Evolutionary conservation across 2,113 vertebrate species (phyloP), one percentile per base, ranked within the genome.

Genomic region (Pachyramphus minor): DNA sequence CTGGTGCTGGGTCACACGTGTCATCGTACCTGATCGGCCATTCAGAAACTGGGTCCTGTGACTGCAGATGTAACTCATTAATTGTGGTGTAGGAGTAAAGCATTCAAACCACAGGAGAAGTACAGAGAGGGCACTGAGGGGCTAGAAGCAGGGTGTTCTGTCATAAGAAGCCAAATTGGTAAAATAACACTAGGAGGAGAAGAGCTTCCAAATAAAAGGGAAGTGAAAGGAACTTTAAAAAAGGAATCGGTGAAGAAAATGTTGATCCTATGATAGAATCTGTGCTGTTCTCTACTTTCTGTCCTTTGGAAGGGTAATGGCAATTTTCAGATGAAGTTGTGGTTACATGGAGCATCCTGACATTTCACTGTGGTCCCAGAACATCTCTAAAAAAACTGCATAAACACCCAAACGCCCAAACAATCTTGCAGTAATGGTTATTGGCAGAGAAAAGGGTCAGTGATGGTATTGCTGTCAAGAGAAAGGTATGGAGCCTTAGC

Each of bases 21-120:
- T n/a, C 20, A 28, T 60, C 0, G 0, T 37, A 66, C 41, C 12
- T 47, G 49, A 42, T 7, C 0, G 1, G 18, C 53, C 49, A 30
- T 83, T 79, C 28, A 39, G 78, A 52, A 41, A n/a, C 21, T 15
- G 24, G 12, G 16, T 41, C 50, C 45, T 64, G 64, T 45, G 49
- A 28, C 8, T 50, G 45, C n/a, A 59, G 69, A 17, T 31, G 15
- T 11, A 83, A 37, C 31, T 69, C 22, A 5, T 67, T 41, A 73
- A 58, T 27, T 37, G 17, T 72, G 45, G 50, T 4, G 13, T 21
- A 49, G 67, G 24, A 83, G n/a, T 49, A 53, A 86, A 63, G 9
- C 12, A 16, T n/a, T 45, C 37, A 81, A 84, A 58, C 6, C 28
- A 23, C 0, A 1, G 37, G 52, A 89, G 50, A 45, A 77, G 17